Base-by-base conservation (phyloP, 2,797 vertebrate genomes). In the Alosa sapidissima region DNA sequence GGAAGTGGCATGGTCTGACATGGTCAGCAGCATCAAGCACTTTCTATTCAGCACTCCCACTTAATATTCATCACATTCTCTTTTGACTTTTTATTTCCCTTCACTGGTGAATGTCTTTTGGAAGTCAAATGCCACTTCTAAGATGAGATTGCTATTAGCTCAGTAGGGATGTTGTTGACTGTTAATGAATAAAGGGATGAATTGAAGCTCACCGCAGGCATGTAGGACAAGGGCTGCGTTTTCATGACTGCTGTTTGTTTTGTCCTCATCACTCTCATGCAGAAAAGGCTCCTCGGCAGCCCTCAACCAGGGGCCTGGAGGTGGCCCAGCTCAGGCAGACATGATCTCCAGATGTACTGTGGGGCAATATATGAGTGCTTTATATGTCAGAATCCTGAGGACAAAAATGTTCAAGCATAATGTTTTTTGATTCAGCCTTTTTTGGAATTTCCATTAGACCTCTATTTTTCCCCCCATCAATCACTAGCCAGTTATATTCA, bases 111-210 rank as follows among this genome's bases (percentile, higher is more conserved):
- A 84, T 84, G 83, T 86, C 84, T 81, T 62, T 78, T 81, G 84
- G 81, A 47, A 84, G 81, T 72, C 33, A 88, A 86, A 72, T 90
- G 87, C 83, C 82, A 87, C 87, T 84, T 85, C 36, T 78, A 1
- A 47, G 16, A 8, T n/a, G 36, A 47, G 72, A 19, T 82, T 72
- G 82, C 78, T 82, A 82, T 89, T 83, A 58, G 41, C 36, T 78
- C 72, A 47, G 72, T 14, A 8, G 36, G 14, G 14, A 78, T 78
- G 36, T 78, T 65, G n/a, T 28, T 78, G 58, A 62, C 58, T 78
- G 72, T 78, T 45, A 21, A 21, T 47, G 72, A 47, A 78, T 41
- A 78, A 78, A 78, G 72, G 72, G 36, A 78, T 78, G 72, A 47
- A 2, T 21, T 45, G 41, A 78, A 47, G 28, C 72, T 78, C 14